A percentile compares a stretch with the other conserved stretches of the same genome.
phyloP scores from a whole-genome alignment of 2,113 vertebrate species.

The Mola mola region DNA sequence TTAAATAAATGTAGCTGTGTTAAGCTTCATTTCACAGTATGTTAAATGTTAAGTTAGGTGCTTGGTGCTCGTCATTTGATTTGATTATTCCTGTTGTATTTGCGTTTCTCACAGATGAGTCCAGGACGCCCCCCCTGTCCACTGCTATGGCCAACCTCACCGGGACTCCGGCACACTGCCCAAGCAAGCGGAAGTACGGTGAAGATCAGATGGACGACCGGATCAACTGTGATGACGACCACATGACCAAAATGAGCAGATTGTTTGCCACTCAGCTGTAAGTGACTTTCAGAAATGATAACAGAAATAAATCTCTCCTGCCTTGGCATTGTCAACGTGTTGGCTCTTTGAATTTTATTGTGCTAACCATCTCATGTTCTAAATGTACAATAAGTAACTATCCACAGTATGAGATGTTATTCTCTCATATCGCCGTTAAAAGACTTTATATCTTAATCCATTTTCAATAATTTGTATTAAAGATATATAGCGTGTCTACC shows the following conservation, averaged over 20 bases:
- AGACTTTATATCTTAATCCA: too few species aligned
- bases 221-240: constrained; percentile 90
- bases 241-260: constrained; percentile 93
- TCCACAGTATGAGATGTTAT: too few species aligned
- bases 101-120: constrained; percentile 86
- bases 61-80: too few species aligned
- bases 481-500: too few species aligned
- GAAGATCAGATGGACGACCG: constrained; percentile 89
- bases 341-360: too few species aligned
- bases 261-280: constrained; percentile 92
- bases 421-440: too few species aligned
- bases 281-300: constrained; percentile 65
- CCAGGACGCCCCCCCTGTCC: constrained; percentile 89
- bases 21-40: too few species aligned
- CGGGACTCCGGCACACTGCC: constrained; percentile 90
- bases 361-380: too few species aligned
- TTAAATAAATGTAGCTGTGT: not conserved
- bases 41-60: too few species aligned
- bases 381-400: too few species aligned
- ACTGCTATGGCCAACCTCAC: constrained; percentile 86
- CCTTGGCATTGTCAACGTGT: not conserved
- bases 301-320: not conserved
- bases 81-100: too few species aligned
- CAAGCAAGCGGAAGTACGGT: constrained; percentile 92
- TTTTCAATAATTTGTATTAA: too few species aligned